phyloP scores from a whole-genome alignment of 2,797 vertebrate genomes.

The Galagoides demidoff region DNA sequence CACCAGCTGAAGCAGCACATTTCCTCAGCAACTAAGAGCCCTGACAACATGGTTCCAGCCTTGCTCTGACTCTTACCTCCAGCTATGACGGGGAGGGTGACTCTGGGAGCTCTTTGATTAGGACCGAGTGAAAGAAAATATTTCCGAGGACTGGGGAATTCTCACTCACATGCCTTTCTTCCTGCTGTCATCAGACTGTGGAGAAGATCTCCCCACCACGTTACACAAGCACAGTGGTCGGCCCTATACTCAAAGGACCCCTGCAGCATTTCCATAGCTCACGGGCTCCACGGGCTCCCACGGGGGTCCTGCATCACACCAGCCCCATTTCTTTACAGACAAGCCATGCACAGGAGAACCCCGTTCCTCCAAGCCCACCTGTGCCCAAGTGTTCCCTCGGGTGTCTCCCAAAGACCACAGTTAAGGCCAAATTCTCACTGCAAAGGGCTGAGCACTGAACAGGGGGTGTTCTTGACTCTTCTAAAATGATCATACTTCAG shows the following conservation, averaged over 20 bases:
- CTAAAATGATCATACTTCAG: not conserved
- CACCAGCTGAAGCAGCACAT: not conserved
- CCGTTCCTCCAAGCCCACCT: fast-evolving
- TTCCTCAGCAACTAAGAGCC: not conserved
- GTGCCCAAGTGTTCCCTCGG: fast-evolving
- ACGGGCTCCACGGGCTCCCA: not conserved
- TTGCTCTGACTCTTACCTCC: not conserved
- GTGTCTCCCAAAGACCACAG: not conserved
- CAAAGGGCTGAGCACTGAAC: not conserved
- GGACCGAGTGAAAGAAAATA: not conserved
- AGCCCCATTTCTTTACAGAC: not conserved
- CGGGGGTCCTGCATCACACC: no score
- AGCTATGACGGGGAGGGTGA: not conserved
- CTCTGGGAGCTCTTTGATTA: conserved; percentile 3
- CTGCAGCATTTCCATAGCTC: no score
- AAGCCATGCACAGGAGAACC: fast-evolving
- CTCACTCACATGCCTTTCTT: not conserved
- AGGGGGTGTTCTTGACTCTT: not conserved
- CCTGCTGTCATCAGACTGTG: not conserved
- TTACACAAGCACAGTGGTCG: not conserved
- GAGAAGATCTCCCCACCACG: not conserved
- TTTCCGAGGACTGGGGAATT: not conserved
- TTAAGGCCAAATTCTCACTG: not conserved
- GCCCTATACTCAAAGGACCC: not conserved
- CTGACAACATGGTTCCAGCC: not conserved